Base-by-base conservation (phyloP, 2,797 vertebrate species). In the Salmo trutta region DNA sequence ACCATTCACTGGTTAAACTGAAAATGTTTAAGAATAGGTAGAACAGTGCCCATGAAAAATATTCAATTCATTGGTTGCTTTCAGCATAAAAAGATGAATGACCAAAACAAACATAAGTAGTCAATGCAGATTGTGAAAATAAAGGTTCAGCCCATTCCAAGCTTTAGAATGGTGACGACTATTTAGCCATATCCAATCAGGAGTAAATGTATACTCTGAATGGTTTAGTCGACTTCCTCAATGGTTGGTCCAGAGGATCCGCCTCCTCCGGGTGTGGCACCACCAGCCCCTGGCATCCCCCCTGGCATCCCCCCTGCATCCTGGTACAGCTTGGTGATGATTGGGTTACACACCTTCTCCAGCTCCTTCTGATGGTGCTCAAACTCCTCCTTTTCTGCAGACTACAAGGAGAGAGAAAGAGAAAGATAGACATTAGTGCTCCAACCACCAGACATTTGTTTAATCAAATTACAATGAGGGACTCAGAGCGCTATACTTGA, bases 361-460 rank as follows among this genome's bases (percentile, higher is more conserved):
- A 95, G 81, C 81, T 95, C 94, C 81, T 94, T 95, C 84, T 94
- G 93, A 68, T 95, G 92, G 78, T 95, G 93, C 76, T 95, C 93
- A 91, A 93, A 95, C 84, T 95, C 95, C 0, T 95, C 94, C 75
- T 94, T 94, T 75, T 94, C 94, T 75, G 95, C 94, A 70, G 88
- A 89, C 94, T 95, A 71, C 24, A 73, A n/a, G 53, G 19, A 54
- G 19, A 31, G 8, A 65, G 10, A 15, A 1, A 17, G 65, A 66
- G 65, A 47, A 47, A 47, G 41, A 12, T 47, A 47, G 2, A 47
- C 7, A 41, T 47, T 47, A 47, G 41, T 47, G 41, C 41, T 47
- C 41, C 12, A 47, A 47, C 41, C 41, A 47, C 10, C 41, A 47
- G 10, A 47, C 2, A 47, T 47, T 47, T 47, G 41, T 47, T 14